Base-by-base conservation (phyloP, 2,888 invertebrate species). In the Amphipoea lucens region DNA sequence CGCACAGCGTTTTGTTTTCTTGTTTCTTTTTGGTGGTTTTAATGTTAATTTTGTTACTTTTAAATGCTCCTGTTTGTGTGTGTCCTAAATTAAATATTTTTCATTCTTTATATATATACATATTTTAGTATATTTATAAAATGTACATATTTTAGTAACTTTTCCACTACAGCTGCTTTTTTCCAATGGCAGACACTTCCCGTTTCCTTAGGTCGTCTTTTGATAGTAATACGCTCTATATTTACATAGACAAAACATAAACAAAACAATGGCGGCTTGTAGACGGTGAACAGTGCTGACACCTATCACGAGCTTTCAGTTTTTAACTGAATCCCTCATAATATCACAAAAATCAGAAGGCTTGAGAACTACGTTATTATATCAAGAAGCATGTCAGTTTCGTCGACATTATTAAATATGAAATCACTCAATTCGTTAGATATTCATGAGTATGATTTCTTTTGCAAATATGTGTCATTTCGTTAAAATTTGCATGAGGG, bases 371-470 rank as follows among this genome's bases (percentile, higher is more conserved):
- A 60, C 20, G 48, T 40, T 63, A 12, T 12, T 23, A 20, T 42
- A 51, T 45, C 36, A 67, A 71, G 14, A 23, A 51, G 60, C 7
- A 36, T 29, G 14, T 45, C 67, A 45, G 67, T 74, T 72, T 57
- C 57, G 54, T 63, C 67, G 74, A n/a, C 40, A 54, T 73, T 5
- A 82, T 77, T 76, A 65, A 76, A 78, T 73, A 51, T 66, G 45
- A 76, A 76, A 36, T 76, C 85, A 66, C 63, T 71, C 91, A 89
- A 91, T 92, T 93, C 93, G 93, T 93, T 93, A 93, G 90, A 54
- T 92, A 93, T 93, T 93, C 93, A 93, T 93, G 93, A 93, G 91
- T 77, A 84, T 89, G 88, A 92, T 91, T 90, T 89, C 85, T 75
- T 90, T 84, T 78, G 85, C 89, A 92, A 91, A 92, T 90, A 86